Base-by-base conservation (phyloP, 2,888 invertebrate genomes). In the Drosophila aldrichi region DNA sequence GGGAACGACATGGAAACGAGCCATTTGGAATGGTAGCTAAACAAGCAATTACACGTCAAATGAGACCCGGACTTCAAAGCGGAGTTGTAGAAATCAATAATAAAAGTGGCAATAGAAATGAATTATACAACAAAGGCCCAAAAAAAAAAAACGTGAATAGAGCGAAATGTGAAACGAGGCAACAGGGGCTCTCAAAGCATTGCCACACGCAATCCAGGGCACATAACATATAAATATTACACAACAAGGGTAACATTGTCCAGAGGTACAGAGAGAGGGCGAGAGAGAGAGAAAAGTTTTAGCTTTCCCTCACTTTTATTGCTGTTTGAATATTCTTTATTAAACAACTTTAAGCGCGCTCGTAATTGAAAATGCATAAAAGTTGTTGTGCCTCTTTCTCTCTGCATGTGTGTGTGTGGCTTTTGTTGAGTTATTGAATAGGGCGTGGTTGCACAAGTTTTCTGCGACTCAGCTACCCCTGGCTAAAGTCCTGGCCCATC, bases 281-380 rank as follows among this genome's bases (percentile, higher is more conserved):
- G 40, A 41, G 58, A 36, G 49, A 16, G 54, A 51, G 38, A 49
- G 38, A 49, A 59, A 74, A 69, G 62, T 55, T 64, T 60, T 40
- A 56, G 38, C 43, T 48, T 68, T 69, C 62, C 18, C 51, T 48
- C 34, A n/a, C 18, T 74, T 78, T 69, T 49, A 34, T 59, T 69
- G 58, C 64, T 69, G 25, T 46, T 59, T 68, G 64, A 67, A 48
- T 58, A 63, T 59, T 59, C 59, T 51, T 66, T 61, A 41, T 67
- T 75, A 63, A 76, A 75, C 54, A 78, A 87, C 66, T 72, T 83
- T 65, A 70, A 68, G 79, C 79, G 59, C 74, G 74, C 48, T 74
- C 58, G 52, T 82, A 88, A 88, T 88, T 83, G 82, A 88, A 86
- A 88, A 83, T 83, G 77, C 81, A 83, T 75, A 79, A 85, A 85